A percentile compares a stretch with the other conserved stretches of the same genome.
These are phyloP conservation scores for Passerculus sandwichensis DNA, from an alignment of 2,797 vertebrate genomes.

Conservation along the genomic window DNA sequence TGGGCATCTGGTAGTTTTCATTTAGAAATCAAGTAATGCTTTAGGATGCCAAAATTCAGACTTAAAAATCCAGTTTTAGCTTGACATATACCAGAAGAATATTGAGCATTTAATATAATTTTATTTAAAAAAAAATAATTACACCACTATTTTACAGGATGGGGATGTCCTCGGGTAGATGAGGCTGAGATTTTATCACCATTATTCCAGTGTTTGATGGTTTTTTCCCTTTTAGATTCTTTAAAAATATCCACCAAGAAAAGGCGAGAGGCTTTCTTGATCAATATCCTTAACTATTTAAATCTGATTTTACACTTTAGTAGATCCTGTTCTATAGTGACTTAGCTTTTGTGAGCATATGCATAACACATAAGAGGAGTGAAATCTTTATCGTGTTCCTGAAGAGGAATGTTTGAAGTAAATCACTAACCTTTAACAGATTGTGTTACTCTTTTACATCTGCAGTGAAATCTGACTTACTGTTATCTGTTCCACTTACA, in stretches of 20 bases:
- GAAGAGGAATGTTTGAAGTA: neutral
- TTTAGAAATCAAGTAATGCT: neutral
- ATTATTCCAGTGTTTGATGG: neutral
- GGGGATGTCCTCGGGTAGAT: neutral
- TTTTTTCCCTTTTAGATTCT: neutral
- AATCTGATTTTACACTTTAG: neutral
- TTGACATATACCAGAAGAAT: neutral
- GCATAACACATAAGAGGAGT: neutral
- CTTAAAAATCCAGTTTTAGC: neutral
- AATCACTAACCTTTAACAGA: conserved; percentile 11
- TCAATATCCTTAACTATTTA: neutral
- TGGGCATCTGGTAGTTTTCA: neutral
- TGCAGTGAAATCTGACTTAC: neutral
- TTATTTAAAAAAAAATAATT: neutral
- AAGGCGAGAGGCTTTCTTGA: neutral
- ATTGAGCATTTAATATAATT: neutral
- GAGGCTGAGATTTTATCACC: neutral
- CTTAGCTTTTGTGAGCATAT: neutral
- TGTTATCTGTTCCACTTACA: neutral
- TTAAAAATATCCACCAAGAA: neutral
- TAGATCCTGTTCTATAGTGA: neutral
- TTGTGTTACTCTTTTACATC: neutral
- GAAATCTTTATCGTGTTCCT: neutral
- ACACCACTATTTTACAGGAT: neutral
- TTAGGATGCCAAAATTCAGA: neutral